A percentile compares a stretch with the other conserved stretches of the same genome.
phyloP scores from a whole-genome alignment of 2,888 invertebrate species.

The Theretra japonica region DNA sequence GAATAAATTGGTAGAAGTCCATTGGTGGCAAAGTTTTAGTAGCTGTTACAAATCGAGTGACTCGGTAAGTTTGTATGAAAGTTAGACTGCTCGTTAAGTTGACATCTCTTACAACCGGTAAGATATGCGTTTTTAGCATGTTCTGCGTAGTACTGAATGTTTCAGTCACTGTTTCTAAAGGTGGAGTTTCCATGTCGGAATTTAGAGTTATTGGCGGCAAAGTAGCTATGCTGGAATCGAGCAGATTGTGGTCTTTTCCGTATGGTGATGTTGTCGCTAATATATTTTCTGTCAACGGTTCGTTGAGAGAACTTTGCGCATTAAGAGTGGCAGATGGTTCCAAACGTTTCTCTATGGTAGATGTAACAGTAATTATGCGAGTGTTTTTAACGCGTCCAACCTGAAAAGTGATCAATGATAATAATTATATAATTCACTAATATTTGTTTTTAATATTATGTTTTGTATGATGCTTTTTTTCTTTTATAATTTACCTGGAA shows the following conservation, averaged over 20 bases:
- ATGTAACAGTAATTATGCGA: conserved; percentile 93
- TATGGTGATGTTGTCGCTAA: conserved; percentile 91
- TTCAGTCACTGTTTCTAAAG: conserved; percentile 94
- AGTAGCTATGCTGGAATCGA: conserved; percentile 93
- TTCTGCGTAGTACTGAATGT: conserved; percentile 96
- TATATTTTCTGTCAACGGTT: conserved; percentile 94
- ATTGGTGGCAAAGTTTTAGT: conserved; percentile 95
- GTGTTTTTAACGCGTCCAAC: conserved; percentile 95
- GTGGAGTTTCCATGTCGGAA: conserved; percentile 92
- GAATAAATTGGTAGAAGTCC: conserved; percentile 94
- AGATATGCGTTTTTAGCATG: conserved; percentile 94
- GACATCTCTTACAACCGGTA: conserved; percentile 91
- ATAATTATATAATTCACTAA: not conserved
- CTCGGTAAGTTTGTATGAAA: conserved; percentile 94
- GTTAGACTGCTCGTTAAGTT: conserved; percentile 91
- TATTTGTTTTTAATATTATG: not conserved
- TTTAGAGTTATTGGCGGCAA: conserved; percentile 91
- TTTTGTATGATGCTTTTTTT: not conserved
- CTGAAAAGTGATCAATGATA: conserved; percentile 71
- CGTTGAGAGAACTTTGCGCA: conserved; percentile 86
- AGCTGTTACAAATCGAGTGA: conserved; percentile 94
- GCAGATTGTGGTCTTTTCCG: conserved; percentile 87
- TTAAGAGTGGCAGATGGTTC: conserved; percentile 84
- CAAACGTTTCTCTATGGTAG: conserved; percentile 92
- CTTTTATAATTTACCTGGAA: conserved; percentile 89